phyloP scores from a whole-genome alignment of 2,113 vertebrate genomes.

The Micronycteris hirsuta region DNA sequence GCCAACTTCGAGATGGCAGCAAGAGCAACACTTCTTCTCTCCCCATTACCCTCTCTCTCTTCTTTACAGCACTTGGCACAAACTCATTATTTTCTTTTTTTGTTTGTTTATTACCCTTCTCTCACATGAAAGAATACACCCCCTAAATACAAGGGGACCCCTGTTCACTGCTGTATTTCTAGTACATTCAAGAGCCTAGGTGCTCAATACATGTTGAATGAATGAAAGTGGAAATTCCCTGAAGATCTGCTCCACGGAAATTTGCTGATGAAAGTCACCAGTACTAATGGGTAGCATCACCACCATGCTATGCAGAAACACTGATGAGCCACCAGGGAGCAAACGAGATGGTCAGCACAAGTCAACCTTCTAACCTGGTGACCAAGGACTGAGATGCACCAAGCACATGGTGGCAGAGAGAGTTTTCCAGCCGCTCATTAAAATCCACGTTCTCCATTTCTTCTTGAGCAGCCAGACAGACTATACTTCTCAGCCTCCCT shows the following conservation, averaged over 20 bases:
- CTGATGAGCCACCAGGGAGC: neutral
- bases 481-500: neutral
- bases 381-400: neutral
- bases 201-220: neutral
- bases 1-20: neutral
- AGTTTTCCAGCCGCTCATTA: neutral
- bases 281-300: no score
- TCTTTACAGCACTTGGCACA: neutral
- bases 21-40: neutral
- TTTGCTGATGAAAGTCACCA: neutral
- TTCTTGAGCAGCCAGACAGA: neutral
- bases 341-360: neutral
- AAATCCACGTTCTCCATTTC: neutral
- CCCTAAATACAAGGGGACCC: neutral
- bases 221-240: neutral
- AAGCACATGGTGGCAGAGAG: neutral
- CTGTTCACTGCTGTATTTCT: neutral
- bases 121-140: neutral
- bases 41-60: neutral
- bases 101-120: neutral
- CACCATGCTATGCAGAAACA: neutral
- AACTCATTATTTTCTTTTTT: neutral
- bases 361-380: neutral
- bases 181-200: neutral
- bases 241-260: neutral